These are phyloP conservation scores for Macquaria ambigua DNA, from an alignment of 2,113 vertebrate species.

Conservation along the genomic window DNA sequence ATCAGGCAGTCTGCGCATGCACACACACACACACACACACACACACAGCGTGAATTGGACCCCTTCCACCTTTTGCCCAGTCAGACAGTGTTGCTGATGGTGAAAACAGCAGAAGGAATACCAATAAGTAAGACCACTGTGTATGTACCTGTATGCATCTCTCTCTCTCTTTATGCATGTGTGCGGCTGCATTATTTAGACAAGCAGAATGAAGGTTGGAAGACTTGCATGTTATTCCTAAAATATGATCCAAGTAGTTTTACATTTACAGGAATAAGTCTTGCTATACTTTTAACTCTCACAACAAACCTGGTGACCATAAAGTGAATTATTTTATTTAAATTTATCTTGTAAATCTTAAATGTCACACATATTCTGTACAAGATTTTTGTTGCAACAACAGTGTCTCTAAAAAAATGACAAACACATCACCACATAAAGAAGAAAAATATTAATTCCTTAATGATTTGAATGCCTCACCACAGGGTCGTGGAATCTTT, in stretches of 20 bases:
- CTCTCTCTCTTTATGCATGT: neutral
- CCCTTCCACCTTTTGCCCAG: constrained; percentile 67
- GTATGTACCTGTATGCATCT: constrained; percentile 2
- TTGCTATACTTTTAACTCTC: neutral
- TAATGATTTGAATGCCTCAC: neutral
- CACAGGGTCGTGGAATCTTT: neutral
- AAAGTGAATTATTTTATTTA: no score
- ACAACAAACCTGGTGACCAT: neutral
- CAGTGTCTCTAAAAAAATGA: neutral
- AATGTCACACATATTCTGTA: neutral
- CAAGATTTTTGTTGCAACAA: neutral
- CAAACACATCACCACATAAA: neutral
- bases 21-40: constrained; percentile 37
- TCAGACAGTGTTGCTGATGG: constrained; percentile 63
- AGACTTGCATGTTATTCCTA: neutral
- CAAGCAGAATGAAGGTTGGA: neutral
- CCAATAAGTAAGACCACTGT: constrained; percentile 63
- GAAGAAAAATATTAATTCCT: neutral
- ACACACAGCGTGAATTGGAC: constrained; percentile 62
- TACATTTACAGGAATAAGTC: neutral
- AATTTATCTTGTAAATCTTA: neutral
- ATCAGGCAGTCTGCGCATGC: constrained; percentile 68
- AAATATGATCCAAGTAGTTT: neutral
- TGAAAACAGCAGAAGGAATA: constrained; percentile 71
- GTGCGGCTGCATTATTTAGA: neutral